Conservation (phyloP, 2,797 vertebrate species). For the Hoplostethus mediterraneus region DNA sequence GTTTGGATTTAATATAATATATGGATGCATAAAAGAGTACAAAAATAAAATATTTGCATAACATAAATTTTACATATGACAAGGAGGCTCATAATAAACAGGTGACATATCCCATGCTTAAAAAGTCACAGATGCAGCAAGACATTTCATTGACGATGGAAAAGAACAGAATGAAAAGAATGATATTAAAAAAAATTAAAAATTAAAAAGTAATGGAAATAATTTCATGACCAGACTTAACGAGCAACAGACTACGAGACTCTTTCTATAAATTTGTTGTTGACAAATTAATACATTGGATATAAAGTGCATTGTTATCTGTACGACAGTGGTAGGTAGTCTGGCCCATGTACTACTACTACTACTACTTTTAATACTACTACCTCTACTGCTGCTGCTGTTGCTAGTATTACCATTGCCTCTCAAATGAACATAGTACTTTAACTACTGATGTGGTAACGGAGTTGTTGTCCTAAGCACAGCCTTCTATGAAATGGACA, state of each 20-base stretch:
- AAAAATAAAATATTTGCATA: constrained; percentile 85
- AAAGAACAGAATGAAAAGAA: constrained; percentile 35
- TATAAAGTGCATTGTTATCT: constrained; percentile 85
- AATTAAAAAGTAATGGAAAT: constrained; percentile 29
- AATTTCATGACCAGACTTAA: constrained; percentile 56
- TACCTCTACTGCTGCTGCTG: constrained; percentile 10
- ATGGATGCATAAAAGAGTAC: constrained; percentile 77
- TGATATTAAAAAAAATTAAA: constrained; percentile 24
- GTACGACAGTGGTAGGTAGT: constrained; percentile 70
- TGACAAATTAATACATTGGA: constrained; percentile 67
- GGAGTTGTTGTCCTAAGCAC: constrained; percentile 8
- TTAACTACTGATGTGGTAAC: constrained; percentile 24
- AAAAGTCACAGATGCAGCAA: constrained; percentile 54
- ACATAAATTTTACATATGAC: constrained; percentile 71
- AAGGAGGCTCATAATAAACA: constrained; percentile 40
- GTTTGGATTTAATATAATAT: constrained; percentile 62
- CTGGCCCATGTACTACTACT: constrained; percentile 46
- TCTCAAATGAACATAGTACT: constrained; percentile 12
- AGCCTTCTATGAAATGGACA: constrained; percentile 31
- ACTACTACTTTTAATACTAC: not conserved
- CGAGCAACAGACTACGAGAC: constrained; percentile 7
- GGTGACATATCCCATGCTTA: constrained; percentile 43
- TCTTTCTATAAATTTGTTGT: constrained; percentile 26
- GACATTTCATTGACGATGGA: constrained; percentile 53
- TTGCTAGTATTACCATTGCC: not conserved